These are phyloP conservation scores for Hoplodrina blanda DNA, from an alignment of 2,888 invertebrate genomes.

Conservation along the genomic window DNA sequence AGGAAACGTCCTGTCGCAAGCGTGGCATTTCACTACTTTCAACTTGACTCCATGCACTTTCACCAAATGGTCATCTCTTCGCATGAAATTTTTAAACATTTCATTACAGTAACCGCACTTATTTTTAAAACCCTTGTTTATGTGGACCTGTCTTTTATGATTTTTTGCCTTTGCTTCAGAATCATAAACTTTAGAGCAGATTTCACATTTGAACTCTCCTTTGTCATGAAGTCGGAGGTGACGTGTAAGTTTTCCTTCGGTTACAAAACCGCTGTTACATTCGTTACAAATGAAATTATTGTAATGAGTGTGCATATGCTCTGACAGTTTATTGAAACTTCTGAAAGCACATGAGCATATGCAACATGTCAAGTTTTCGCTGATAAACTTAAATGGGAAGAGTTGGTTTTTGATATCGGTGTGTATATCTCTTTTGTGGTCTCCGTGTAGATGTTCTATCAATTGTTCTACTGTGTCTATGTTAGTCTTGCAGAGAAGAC, in stretches of 20 bases:
- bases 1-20: constrained; percentile 79
- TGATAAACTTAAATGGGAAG: constrained; percentile 77
- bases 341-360: constrained; percentile 71
- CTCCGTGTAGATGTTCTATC: constrained; percentile 41
- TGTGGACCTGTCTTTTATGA: constrained; percentile 17
- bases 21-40: constrained; percentile 56
- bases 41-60: constrained; percentile 62
- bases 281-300: constrained; percentile 74
- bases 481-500: constrained; percentile 21
- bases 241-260: not conserved
- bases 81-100: constrained; percentile 58
- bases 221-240: constrained; percentile 58
- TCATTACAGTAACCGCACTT: constrained; percentile 69
- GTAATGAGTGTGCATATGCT: constrained; percentile 78
- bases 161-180: no score
- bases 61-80: constrained; percentile 61
- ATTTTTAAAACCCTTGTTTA: constrained; percentile 1
- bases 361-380: constrained; percentile 69
- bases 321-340: constrained; percentile 70
- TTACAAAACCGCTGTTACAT: constrained; percentile 66
- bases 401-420: constrained; percentile 69
- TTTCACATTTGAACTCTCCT: constrained; percentile 70
- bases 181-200: no score
- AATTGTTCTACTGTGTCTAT: constrained; percentile 39
- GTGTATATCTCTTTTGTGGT: constrained; percentile 40